Percentiles rank a stretch among this genome's conserved stretches.
These are phyloP conservation scores for Steinernema carpocapsae DNA, from an alignment of 2,888 invertebrate species.

Conservation along the genomic window DNA sequence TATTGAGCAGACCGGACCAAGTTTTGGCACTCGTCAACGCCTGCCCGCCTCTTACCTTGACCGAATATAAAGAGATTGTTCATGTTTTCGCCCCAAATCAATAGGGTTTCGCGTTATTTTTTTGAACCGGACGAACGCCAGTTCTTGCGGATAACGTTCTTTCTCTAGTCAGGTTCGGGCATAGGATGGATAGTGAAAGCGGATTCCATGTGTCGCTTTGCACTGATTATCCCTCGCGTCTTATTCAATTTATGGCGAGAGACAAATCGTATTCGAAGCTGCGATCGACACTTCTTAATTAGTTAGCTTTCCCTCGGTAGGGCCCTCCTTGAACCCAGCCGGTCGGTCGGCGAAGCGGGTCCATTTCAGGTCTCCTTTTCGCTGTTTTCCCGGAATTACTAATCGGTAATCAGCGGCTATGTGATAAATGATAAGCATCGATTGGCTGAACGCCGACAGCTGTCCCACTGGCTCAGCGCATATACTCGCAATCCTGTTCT, in stretches of 20 bases:
- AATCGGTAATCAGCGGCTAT: slow-evolving; percentile 18
- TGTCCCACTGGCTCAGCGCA: slow-evolving; percentile 29
- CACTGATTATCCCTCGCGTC: slow-evolving; percentile 34
- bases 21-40: neutral
- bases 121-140: neutral
- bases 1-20: neutral
- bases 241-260: slow-evolving; percentile 27
- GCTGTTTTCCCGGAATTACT: neutral
- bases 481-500: slow-evolving; percentile 30
- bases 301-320: neutral
- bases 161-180: slow-evolving; percentile 19
- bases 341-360: neutral
- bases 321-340: neutral
- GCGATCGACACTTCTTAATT: slow-evolving; percentile 25
- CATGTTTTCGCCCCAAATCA: neutral
- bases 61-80: neutral
- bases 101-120: neutral
- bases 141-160: slow-evolving; percentile 2
- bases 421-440: slow-evolving; percentile 35
- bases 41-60: neutral
- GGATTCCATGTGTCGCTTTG: slow-evolving; percentile 18
- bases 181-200: neutral
- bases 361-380: neutral
- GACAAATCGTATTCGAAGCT: slow-evolving; percentile 27
- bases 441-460: slow-evolving; percentile 25